Evolutionary conservation across 2,113 vertebrate species (phyloP), one percentile per base, ranked within the genome.

Genomic region (Dipodomys merriami): DNA sequence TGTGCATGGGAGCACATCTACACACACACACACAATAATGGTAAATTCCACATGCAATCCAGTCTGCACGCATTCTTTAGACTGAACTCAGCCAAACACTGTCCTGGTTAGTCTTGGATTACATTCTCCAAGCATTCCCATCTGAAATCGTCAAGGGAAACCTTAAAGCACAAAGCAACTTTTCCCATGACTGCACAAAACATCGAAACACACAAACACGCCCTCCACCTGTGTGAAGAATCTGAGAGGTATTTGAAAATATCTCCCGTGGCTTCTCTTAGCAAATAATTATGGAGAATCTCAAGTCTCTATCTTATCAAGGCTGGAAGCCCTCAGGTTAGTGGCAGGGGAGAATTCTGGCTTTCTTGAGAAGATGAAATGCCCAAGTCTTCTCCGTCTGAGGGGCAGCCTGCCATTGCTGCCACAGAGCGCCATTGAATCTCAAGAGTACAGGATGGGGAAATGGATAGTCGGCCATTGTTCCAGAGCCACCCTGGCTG

Each of bases 281-380:
- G 77, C 27, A 76, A 77, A 73, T 19, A 72, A 68, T 49, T 46
- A 78, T 6, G 53, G 62, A 74, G 62, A 87, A 86, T 33, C 3
- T 5, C 74, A 87, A 73, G 76, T 10, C n/a, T 74, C 84, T 65
- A 15, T 60, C 49, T 67, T 77, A 57, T 83, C 53, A 83, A 84
- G 83, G 71, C 68, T 0, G 0, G 83, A 95, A 88, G 94, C 96
- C 95, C 29, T 93, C 78, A 86, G 96, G 96, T 93, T 77, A 95
- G 83, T 76, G 94, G 93, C 88, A 69, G 57, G 46, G 23, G 25
- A 96, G 72, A 95, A 91, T 72, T 49, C 90, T 39, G 92, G 96
- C 94, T 94, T 78, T 84, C 84, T 83, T 79, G 88, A 96, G 90
- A 93, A 88, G 97, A 95, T 67, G 88, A 95, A 94, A 90, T 11